These are phyloP conservation scores for Beroe forskalii DNA, from an alignment of 37 sponge, comb jelly and placozoan genomes.

Conservation along the genomic window DNA sequence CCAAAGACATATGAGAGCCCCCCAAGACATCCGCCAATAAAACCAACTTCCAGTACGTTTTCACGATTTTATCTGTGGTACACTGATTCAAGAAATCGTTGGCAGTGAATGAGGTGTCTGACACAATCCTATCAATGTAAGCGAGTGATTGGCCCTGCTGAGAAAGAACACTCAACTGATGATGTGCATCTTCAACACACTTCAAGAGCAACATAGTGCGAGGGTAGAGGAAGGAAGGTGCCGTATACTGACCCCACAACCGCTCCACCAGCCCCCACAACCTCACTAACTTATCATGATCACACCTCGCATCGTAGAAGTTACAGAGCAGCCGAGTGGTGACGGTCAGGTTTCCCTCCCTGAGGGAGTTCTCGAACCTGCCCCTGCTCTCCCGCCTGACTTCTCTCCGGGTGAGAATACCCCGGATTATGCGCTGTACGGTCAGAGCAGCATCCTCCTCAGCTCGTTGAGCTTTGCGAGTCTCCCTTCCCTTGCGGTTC, in stretches of 20 bases:
- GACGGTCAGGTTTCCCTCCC: not conserved
- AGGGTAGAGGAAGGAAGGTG: not conserved
- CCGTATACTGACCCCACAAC: not conserved
- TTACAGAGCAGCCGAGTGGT: not conserved
- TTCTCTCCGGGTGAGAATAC: not conserved
- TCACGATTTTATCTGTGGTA: not conserved
- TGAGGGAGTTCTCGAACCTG: not conserved
- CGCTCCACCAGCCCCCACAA: not conserved
- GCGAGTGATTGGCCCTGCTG: not conserved
- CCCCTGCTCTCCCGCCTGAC: not conserved
- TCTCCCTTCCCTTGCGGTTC: conserved; percentile 43
- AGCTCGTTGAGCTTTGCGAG: not conserved
- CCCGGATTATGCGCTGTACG: not conserved
- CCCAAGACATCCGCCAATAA: not conserved
- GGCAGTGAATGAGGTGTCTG: not conserved
- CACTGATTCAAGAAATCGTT: not conserved
- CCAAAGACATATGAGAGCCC: not conserved
- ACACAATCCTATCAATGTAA: not conserved
- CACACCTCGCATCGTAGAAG: not conserved
- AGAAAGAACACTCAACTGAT: not conserved
- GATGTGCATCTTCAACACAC: conserved; percentile 19
- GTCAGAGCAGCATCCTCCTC: conserved; percentile 33
- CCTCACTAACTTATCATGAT: not conserved
- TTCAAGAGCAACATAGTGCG: not conserved
- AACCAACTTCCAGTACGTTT: not conserved